A percentile compares a stretch with the other conserved stretches of the same genome.
These are phyloP conservation scores for Hydropsyche tenuis DNA, from an alignment of 1,140 invertebrate genomes.

Conservation along the genomic window DNA sequence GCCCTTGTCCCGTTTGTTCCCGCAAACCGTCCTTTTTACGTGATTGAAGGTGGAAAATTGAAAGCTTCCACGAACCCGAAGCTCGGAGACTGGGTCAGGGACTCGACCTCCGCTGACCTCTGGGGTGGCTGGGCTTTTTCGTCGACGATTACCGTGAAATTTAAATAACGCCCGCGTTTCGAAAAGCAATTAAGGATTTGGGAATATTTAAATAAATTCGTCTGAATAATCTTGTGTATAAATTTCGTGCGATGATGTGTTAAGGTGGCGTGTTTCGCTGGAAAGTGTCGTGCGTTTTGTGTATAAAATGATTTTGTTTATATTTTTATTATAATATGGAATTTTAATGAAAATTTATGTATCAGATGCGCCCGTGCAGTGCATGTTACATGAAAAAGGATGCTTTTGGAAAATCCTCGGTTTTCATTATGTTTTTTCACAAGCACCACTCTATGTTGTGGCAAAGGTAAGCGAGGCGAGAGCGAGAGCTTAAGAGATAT, in stretches of 20 bases:
- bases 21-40: background rate
- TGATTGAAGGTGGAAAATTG: constrained; percentile 23
- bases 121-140: background rate
- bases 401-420: background rate
- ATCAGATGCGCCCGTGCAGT: no score
- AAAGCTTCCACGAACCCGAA: background rate
- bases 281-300: no score
- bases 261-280: no score
- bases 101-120: background rate
- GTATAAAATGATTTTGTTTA: no score
- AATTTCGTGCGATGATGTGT: background rate
- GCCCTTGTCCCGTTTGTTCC: background rate
- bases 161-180: background rate
- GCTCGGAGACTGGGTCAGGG: background rate
- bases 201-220: no score
- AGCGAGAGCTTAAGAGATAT: background rate
- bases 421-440: constrained; percentile 10
- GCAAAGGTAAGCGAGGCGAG: background rate
- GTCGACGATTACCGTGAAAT: background rate
- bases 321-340: no score
- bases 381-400: no score
- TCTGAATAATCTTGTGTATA: background rate
- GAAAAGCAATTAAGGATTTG: no score
- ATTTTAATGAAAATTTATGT: no score
- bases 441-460: background rate